These are phyloP conservation scores for Callocephalon fimbriatum DNA, from an alignment of 2,113 vertebrate species.

Conservation along the genomic window DNA sequence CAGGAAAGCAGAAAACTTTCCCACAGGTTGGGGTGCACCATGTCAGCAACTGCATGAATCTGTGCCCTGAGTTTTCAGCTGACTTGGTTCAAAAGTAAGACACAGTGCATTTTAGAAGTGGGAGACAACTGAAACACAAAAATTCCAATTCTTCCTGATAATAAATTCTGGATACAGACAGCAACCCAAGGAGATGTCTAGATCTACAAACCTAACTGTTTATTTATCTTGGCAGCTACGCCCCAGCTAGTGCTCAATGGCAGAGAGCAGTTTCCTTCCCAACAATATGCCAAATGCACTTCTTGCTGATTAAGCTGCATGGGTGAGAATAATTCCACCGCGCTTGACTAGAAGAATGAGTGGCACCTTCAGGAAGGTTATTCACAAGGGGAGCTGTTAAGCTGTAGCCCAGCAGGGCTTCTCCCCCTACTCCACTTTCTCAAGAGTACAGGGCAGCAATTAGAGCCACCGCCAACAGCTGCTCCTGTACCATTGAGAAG, in stretches of 20 bases:
- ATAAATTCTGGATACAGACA: background rate
- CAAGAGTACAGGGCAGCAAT: conserved; percentile 52
- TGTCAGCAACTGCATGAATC: background rate
- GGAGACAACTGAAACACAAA: background rate
- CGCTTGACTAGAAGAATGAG: conserved; percentile 13
- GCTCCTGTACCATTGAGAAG: conserved; percentile 5
- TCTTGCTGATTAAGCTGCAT: background rate
- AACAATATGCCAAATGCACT: background rate
- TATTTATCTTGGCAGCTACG: background rate
- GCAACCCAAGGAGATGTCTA: background rate
- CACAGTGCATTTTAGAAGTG: accelerated
- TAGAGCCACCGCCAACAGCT: conserved; percentile 28
- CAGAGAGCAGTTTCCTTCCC: background rate
- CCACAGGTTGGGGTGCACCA: background rate
- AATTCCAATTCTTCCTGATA: background rate
- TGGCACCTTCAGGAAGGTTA: background rate
- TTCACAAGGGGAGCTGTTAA: conserved; percentile 42
- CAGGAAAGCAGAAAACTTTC: background rate
- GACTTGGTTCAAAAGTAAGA: background rate
- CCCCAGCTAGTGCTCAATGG: background rate
- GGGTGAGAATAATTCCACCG: conserved; percentile 15
- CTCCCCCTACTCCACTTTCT: background rate
- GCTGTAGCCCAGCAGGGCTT: conserved; percentile 54
- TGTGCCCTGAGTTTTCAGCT: background rate
- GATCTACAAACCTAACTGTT: background rate